Conservation (phyloP, 2,888 invertebrate genomes). For the Lasioglossum pauxillum region DNA sequence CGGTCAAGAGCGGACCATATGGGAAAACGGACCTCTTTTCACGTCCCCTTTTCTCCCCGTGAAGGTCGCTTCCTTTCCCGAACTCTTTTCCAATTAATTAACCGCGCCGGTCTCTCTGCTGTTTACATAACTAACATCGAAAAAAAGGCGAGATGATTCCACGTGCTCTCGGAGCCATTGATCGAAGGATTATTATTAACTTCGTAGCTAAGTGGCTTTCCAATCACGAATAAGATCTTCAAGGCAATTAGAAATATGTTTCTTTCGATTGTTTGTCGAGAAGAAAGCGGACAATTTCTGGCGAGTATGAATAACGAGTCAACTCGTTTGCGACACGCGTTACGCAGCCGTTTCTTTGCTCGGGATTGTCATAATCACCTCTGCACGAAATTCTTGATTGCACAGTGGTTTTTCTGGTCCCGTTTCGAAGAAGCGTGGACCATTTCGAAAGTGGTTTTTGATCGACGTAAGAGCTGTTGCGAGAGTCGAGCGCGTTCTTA, state of each 20-base stretch:
- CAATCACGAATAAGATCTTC: background rate
- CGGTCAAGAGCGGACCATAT: slow-evolving; percentile 57
- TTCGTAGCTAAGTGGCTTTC: slow-evolving; percentile 9
- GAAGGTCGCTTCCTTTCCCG: background rate
- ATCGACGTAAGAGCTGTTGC: background rate
- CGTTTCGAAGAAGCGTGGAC: background rate
- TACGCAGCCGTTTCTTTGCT: slow-evolving; percentile 62
- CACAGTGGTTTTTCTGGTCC: slow-evolving; percentile 23
- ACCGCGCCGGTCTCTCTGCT: background rate
- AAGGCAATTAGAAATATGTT: background rate
- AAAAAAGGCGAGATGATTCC: slow-evolving; percentile 15
- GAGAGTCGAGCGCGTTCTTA: background rate
- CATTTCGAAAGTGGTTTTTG: slow-evolving; percentile 8
- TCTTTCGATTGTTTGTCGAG: background rate
- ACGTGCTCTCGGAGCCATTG: slow-evolving; percentile 47
- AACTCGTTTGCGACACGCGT: slow-evolving; percentile 35
- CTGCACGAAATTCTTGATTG: slow-evolving; percentile 40
- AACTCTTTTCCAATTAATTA: background rate
- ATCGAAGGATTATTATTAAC: background rate
- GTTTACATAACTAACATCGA: slow-evolving; percentile 21
- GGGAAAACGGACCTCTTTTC: background rate
- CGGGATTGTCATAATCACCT: slow-evolving; percentile 46
- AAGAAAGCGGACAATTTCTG: background rate
- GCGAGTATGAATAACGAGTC: no score
- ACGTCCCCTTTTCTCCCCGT: background rate